These are phyloP conservation scores for Agapornis canus DNA, from an alignment of 2,797 vertebrate species.

Conservation along the genomic window DNA sequence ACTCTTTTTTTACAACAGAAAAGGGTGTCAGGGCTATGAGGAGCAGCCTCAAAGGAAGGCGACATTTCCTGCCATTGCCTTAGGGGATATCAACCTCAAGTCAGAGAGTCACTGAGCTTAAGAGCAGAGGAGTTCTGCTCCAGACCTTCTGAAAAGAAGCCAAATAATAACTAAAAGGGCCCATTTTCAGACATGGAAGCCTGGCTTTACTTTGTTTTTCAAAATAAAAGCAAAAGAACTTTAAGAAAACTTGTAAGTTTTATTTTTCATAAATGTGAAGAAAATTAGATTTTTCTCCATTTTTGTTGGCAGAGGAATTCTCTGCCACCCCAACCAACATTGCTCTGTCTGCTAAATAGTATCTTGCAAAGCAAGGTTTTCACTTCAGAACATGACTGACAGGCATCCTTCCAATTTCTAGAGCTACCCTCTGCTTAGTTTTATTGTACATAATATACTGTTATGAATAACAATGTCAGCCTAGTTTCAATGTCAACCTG, in stretches of 20 bases:
- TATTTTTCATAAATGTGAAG: conserved; percentile 4
- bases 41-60: background rate
- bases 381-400: background rate
- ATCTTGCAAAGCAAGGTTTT: background rate
- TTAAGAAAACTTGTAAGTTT: background rate
- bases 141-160: background rate
- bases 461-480: conserved; percentile 7
- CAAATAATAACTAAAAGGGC: background rate
- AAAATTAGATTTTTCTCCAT: background rate
- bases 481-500: background rate
- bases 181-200: background rate
- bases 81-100: background rate
- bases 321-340: background rate
- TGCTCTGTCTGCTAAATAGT: background rate
- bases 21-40: background rate
- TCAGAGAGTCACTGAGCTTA: background rate
- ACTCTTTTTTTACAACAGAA: background rate
- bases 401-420: background rate
- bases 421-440: background rate
- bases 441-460: conserved; percentile 16
- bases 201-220: background rate
- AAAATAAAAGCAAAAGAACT: background rate
- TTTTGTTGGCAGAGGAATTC: background rate
- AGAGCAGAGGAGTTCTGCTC: background rate
- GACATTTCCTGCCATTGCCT: background rate